Base-by-base conservation (phyloP, 2,888 invertebrate genomes). In the Andrena marginata region DNA sequence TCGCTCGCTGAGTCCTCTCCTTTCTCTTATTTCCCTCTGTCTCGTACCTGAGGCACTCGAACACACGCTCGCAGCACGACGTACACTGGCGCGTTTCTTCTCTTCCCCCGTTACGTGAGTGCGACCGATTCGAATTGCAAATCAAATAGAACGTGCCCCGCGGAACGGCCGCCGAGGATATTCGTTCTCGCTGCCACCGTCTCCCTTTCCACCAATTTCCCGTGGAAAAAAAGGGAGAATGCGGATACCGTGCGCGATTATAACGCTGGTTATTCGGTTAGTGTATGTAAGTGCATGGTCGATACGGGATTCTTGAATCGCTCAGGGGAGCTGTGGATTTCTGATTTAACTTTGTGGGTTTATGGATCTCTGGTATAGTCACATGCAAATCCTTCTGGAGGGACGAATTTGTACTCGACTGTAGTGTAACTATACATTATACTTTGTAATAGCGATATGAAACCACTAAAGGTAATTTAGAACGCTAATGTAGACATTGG, bases 41-140 rank as follows among this genome's bases (percentile, higher is more conserved):
- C 4, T 35, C 60, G 60, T 70, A 54, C 56, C 51, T 29, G 35
- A 26, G 70, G 5, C 20, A 49, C 35, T 23, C 68, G 13, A 35
- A 60, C 49, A 72, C 56, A 26, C 76, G 33, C 74, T 35, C 69
- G 49, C 71, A 60, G 63, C 29, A 4, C 62, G 42, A 74, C 79
- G 64, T 31, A 56, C 42, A 42, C 59, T 56, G 72, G 68, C 51
- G 71, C 64, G 31, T 51, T 65, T 84, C 78, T 73, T 83, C 74
- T 80, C 60, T 83, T 62, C 20, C 60, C 62, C 59, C 72, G 69
- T 26, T 70, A 59, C 73, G 81, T 78, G 76, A 81, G 82, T 62
- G 85, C 81, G 77, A 82, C 62, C 70, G 79, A 86, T 87, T 88
- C 88, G 88, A 88, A 88, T 88, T 88, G 88, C 88, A 88, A 88